A percentile compares a stretch with the other conserved stretches of the same genome.
These are phyloP conservation scores for Myanophis thanlyinensis DNA, from an alignment of 2,113 vertebrate genomes.

Conservation along the genomic window DNA sequence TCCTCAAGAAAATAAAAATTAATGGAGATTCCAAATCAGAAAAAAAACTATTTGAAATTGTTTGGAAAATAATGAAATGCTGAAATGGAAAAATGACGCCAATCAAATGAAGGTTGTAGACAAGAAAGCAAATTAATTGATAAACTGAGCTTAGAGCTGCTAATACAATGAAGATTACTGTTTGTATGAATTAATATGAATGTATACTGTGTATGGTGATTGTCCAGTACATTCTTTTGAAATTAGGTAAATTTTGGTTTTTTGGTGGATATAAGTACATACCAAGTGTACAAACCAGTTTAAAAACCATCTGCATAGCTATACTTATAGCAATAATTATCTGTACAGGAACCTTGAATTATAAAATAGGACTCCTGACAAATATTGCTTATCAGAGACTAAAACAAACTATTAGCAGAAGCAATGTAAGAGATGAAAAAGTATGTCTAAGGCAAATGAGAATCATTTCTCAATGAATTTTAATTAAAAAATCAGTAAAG, in stretches of 20 bases:
- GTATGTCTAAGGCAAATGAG: background rate
- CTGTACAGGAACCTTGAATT: background rate
- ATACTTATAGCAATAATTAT: background rate
- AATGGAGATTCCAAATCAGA: background rate
- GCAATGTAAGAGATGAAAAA: background rate
- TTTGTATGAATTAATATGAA: background rate
- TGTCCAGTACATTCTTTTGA: background rate
- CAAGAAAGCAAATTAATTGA: background rate
- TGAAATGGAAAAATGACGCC: background rate
- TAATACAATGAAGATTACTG: background rate
- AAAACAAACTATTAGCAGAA: background rate
- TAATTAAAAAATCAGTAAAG: background rate
- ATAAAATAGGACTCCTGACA: background rate
- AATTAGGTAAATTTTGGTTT: background rate
- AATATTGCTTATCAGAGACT: background rate
- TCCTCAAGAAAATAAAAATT: background rate
- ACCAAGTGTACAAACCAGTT: background rate
- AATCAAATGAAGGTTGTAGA: background rate
- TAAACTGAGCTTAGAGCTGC: background rate
- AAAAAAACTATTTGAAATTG: background rate
- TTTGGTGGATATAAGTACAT: background rate
- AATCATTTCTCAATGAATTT: background rate
- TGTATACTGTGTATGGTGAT: background rate
- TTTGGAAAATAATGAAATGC: background rate
- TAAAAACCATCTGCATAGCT: background rate